Conservation (phyloP, 2,113 vertebrate genomes). For the Dicrurus megarhynchus region DNA sequence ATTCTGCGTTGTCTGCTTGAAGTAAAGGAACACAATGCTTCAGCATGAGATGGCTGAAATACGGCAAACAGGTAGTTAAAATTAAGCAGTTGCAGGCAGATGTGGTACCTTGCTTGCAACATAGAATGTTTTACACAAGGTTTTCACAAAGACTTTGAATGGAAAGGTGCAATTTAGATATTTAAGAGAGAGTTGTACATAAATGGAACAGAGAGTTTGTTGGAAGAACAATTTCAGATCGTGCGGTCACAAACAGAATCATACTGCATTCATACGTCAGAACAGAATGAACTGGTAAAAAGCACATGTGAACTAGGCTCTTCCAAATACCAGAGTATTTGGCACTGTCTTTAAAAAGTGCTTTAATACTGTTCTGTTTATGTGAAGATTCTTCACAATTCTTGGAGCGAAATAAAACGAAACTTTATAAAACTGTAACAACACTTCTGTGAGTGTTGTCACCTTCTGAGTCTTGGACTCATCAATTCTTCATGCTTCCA, state of each 20-base stretch:
- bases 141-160: neutral
- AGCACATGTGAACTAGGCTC: neutral
- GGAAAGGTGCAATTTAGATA: neutral
- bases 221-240: neutral
- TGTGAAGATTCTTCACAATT: neutral
- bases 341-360: neutral
- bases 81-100: neutral
- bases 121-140: neutral
- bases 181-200: neutral
- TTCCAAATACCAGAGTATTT: neutral
- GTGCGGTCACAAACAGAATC: neutral
- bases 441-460: neutral
- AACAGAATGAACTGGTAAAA: neutral
- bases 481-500: neutral
- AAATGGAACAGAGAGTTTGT: neutral
- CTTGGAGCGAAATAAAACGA: neutral
- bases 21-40: neutral
- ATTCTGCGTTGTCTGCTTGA: neutral
- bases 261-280: fast-evolving
- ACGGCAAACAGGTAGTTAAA: neutral
- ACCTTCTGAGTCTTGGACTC: neutral
- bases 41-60: neutral
- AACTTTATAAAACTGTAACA: neutral
- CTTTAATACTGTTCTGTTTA: neutral
- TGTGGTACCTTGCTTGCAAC: neutral